Percentiles rank a stretch among this genome's conserved stretches.
These are phyloP conservation scores for Pocillopora verrucosa DNA, from an alignment of 64 coral and sea anemone species.

Conservation along the genomic window DNA sequence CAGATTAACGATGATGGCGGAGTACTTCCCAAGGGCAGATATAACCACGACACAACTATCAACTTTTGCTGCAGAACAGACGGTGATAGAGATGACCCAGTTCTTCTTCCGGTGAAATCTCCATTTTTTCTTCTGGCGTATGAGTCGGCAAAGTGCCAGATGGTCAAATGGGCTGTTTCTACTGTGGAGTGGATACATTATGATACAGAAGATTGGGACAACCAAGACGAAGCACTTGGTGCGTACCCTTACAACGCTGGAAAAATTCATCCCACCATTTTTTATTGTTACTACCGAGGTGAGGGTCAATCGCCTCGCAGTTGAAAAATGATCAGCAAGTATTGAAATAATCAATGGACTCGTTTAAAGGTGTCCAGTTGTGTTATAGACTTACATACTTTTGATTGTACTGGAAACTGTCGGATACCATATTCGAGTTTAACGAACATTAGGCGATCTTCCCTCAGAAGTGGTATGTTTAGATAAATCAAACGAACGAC, in stretches of 20 bases:
- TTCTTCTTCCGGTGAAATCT: conserved; percentile 44
- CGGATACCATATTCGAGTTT: too few relatives aligned
- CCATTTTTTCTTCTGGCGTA: conserved; percentile 55
- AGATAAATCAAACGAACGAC: too few relatives aligned
- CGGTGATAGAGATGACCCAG: conserved; percentile 40
- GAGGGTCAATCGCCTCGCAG: not conserved
- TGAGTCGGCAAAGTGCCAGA: conserved; percentile 41
- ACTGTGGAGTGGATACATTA: conserved; percentile 42
- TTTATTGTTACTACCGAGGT: conserved; percentile 60
- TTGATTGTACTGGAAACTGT: too few relatives aligned
- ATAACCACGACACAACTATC: conserved; percentile 44
- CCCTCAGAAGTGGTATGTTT: too few relatives aligned
- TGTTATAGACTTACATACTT: too few relatives aligned
- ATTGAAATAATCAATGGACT: too few relatives aligned
- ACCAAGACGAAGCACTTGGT: not conserved
- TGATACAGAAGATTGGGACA: not conserved
- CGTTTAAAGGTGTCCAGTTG: too few relatives aligned
- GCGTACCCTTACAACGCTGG: not conserved
- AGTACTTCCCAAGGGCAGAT: conserved; percentile 44
- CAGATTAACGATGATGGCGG: conserved; percentile 38
- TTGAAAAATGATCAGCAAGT: too few relatives aligned
- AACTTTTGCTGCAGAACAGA: conserved; percentile 46
- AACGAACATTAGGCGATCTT: too few relatives aligned
- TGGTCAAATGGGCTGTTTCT: conserved; percentile 49
- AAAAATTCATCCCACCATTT: not conserved